Evolutionary conservation across 2,113 vertebrate genomes (phyloP), one percentile per base, ranked within the genome.

Genomic region (Morone chrysops): DNA sequence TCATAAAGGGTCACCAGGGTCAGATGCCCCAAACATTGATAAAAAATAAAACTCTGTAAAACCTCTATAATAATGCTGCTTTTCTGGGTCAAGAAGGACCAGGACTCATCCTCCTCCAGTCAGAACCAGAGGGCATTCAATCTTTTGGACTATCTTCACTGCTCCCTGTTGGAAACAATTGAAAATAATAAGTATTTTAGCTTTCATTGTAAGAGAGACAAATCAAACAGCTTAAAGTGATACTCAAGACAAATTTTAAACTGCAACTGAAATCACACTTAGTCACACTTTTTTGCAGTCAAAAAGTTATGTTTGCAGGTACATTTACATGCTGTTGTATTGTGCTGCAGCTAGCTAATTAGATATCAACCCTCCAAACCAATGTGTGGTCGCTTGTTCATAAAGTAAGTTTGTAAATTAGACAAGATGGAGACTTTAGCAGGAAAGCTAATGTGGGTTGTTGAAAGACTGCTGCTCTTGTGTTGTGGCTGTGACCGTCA

Each of bases 101-200:
- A 22, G 53, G 67, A 65, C 62, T 66, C 75, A 2, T 78, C 63
- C 80, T 87, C 70, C 59, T 86, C 79, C 80, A 6, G 70, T 83
- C 83, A 56, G 1, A 14, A 13, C 48, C 8, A 13, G 1, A 17
- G 57, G 45, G 78, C 81, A 56, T 41, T 96, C 94, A 95, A 13
- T 95, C 91, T 87, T 89, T 78, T 74, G 94, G 92, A 8, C 93
- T 92, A 0, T 96, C 94, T 79, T 95, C 93, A 40, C 89, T 93
- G 93, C 94, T 95, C 80, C 94, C 96, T 94, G 95, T 76, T 88
- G 83, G 0, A 85, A 79, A 85, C 38, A 81, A 87, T 4, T 45
- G 5, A 4, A 13, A 71, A 38, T 31, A 31, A 67, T 47, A 40
- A 75, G 53, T 48, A 38, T 48, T 4, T 3, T 6, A 17, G 53